phyloP scores from a whole-genome alignment of 2,113 vertebrate species.

The Pungitius pungitius region DNA sequence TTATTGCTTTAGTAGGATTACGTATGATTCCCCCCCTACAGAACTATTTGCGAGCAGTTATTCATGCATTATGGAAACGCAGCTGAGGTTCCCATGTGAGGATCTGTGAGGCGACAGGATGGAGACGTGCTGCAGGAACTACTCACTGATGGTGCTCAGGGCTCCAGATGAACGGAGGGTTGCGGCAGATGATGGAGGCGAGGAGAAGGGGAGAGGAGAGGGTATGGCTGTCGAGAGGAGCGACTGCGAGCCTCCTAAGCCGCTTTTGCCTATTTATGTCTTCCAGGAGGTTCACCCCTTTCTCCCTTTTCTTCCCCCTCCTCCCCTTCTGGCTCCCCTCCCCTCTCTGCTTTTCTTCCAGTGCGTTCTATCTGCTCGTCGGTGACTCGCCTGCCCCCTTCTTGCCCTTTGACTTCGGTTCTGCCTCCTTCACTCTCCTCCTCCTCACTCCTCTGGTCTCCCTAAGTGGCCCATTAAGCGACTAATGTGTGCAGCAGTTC shows the following conservation, averaged over 20 bases:
- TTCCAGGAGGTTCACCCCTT: conserved; percentile 77
- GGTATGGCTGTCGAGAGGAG: conserved; percentile 81
- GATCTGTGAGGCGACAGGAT: conserved; percentile 6
- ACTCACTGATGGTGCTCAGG: conserved; percentile 73
- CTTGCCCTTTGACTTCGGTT: conserved; percentile 65
- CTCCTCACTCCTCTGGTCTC: conserved; percentile 30
- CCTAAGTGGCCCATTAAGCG: conserved; percentile 53
- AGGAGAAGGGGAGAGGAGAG: conserved; percentile 71
- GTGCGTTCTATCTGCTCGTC: conserved; percentile 36
- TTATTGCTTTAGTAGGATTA: neutral
- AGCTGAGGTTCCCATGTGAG: conserved; percentile 2
- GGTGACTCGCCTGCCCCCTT: conserved; percentile 54
- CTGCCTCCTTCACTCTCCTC: conserved; percentile 13
- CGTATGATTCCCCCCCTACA: neutral
- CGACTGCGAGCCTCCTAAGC: conserved; percentile 83
- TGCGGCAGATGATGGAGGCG: conserved; percentile 65
- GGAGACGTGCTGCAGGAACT: conserved; percentile 35
- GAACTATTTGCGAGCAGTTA: neutral
- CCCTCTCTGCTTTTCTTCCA: conserved; percentile 42
- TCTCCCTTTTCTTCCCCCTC: conserved; percentile 43
- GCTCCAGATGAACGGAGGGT: conserved; percentile 66
- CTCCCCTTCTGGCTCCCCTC: conserved; percentile 33
- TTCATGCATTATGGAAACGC: conserved; percentile 5
- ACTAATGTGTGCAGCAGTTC: conserved; percentile 67
- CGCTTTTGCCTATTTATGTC: conserved; percentile 85